Base-by-base conservation (phyloP, 2,113 vertebrate species). In the Nettapus auritus region DNA sequence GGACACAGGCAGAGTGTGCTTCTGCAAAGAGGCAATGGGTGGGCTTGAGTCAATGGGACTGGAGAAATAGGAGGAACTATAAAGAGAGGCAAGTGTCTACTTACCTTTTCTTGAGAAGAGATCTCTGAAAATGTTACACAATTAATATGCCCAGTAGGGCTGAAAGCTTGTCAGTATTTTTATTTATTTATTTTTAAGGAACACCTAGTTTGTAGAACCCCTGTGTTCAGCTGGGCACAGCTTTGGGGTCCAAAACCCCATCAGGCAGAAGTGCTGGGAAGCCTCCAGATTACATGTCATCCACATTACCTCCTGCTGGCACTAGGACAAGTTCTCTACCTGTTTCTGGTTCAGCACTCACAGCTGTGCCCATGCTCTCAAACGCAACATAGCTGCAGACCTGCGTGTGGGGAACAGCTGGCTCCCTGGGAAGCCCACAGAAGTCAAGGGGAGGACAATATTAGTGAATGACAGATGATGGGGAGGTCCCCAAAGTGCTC, bases 401-500 rank as follows among this genome's bases (percentile, higher is more conserved):
- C 73, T 71, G 22, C 0, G 3, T 42, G 48, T 79, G 77, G 91
- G 62, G 44, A 94, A 92, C 92, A 94, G 94, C 96, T 96, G 96
- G 80, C 93, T 93, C 80, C 83, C 66, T 26, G 1, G 94, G 88
- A 94, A 96, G 73, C 77, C 69, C 66, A 59, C 15, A 4, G 90
- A 93, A 97, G 88, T 93, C 94, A 95, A 96, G 83, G 92, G 81
- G 80, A 94, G 86, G 93, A 91, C 89, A 96, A 93, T 74, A 86
- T 93, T 69, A 94, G 80, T 94, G 88, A 97, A 84, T 82, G 92
- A 93, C 93, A 96, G 92, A 82, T 88, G 62, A 94, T 3, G 50
- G 93, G 88, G 94, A 97, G 80, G 70, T 96, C 96, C 90, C 92
- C 90, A 88, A 96, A 96, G 96, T 94, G 94, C 86, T 92, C 90